These are phyloP conservation scores for Setophaga coronata DNA, from an alignment of 2,113 vertebrate genomes.

Conservation along the genomic window DNA sequence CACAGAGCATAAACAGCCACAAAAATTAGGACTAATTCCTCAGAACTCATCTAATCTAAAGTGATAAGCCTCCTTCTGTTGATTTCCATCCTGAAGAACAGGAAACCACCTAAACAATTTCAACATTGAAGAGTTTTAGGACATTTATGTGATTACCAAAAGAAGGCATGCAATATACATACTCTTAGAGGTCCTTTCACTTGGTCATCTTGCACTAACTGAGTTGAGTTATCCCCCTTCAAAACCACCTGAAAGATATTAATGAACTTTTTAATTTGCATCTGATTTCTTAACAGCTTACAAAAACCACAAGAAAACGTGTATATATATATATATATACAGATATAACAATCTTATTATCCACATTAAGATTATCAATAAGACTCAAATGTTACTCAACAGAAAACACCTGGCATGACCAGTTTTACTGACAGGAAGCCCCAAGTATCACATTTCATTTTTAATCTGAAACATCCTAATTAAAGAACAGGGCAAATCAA, in stretches of 20 bases:
- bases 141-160: not conserved
- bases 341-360: not conserved
- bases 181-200: conserved; percentile 96
- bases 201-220: conserved; percentile 98
- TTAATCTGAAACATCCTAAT: not conserved
- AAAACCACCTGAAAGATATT: conserved; percentile 85
- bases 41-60: not conserved
- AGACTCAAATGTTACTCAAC: not conserved
- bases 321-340: not conserved
- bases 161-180: conserved; percentile 57
- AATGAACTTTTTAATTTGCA: not conserved
- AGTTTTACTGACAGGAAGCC: not conserved
- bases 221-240: conserved; percentile 92
- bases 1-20: not conserved
- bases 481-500: not conserved
- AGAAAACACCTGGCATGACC: not conserved
- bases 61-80: not conserved
- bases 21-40: not conserved
- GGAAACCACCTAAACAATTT: not conserved
- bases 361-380: not conserved
- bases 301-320: not conserved
- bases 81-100: not conserved
- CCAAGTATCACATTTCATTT: not conserved
- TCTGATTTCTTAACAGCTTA: not conserved
- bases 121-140: not conserved